phyloP scores from a whole-genome alignment of 2,888 invertebrate genomes.

The Aproaerema taeniolella region DNA sequence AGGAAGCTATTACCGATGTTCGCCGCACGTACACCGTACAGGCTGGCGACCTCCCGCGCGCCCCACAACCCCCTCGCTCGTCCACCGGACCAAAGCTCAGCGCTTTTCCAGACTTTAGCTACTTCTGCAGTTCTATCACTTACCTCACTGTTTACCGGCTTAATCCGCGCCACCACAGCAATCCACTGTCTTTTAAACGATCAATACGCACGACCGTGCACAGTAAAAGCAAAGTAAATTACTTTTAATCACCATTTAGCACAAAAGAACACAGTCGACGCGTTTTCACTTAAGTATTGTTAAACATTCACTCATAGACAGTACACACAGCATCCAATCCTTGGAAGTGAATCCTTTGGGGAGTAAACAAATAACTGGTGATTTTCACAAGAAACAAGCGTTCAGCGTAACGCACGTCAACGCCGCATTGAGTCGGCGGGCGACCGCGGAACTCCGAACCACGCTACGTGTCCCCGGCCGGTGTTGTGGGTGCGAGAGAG shows the following conservation, averaged over 20 bases:
- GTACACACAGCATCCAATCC: conserved; percentile 50
- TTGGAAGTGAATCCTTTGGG: conserved; percentile 49
- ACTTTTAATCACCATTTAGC: conserved; percentile 73
- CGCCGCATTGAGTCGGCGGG: conserved; percentile 71
- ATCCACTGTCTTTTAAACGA: conserved; percentile 67
- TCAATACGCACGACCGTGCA: conserved; percentile 64
- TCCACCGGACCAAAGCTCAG: conserved; percentile 19
- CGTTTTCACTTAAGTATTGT: conserved; percentile 53
- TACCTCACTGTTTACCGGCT: conserved; percentile 48
- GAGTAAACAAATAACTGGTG: conserved; percentile 68
- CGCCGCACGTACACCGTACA: conserved; percentile 25
- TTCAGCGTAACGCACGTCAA: conserved; percentile 66
- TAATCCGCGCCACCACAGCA: conserved; percentile 48
- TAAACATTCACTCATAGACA: conserved; percentile 54
- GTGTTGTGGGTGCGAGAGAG: conserved; percentile 45
- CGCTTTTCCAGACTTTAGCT: conserved; percentile 23
- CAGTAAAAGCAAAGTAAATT: conserved; percentile 71
- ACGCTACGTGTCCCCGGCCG: conserved; percentile 59
- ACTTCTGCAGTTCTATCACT: conserved; percentile 33
- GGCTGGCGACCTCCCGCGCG: conserved; percentile 16
- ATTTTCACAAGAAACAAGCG: conserved; percentile 59
- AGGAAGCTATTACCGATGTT: conserved; percentile 46
- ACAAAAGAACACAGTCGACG: conserved; percentile 60
- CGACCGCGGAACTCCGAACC: conserved; percentile 60
- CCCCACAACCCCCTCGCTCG: conserved; percentile 18